Evolutionary conservation across 2,113 vertebrate genomes (phyloP).

Genomic region (Nettapus auritus): DNA sequence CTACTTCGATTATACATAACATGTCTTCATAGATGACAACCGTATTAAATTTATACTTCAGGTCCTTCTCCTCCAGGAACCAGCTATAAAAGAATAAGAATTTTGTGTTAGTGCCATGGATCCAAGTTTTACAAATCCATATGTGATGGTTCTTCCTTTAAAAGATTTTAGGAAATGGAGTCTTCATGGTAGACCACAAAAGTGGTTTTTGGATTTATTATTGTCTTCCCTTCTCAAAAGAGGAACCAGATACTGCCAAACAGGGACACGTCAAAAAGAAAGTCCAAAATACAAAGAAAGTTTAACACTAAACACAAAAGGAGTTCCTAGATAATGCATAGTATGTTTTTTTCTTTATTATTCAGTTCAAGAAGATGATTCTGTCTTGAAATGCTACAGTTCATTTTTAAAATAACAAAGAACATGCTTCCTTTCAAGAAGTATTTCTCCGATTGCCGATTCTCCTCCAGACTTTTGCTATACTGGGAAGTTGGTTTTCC

Average conservation of each 20-base stretch:
- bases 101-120: neutral
- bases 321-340: neutral
- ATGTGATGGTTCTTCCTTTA: neutral
- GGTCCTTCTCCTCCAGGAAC: constrained; percentile 98
- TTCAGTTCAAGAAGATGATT: neutral
- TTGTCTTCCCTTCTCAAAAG: neutral
- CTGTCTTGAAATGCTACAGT: neutral
- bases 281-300: neutral
- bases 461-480: neutral
- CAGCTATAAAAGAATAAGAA: constrained; percentile 78
- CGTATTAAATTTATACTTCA: constrained; percentile 83
- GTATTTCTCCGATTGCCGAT: neutral
- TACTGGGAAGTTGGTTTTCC: neutral
- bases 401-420: neutral
- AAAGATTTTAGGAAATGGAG: neutral
- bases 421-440: neutral
- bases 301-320: neutral
- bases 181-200: neutral
- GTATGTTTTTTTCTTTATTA: neutral
- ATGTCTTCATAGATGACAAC: constrained; percentile 1
- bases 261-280: neutral
- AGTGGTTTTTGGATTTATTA: neutral
- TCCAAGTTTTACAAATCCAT: neutral
- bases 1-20: neutral
- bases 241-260: neutral